Percentiles rank a stretch among this genome's conserved stretches.
phyloP scores from a whole-genome alignment of 2,888 invertebrate genomes.

The Euplagia quadripunctaria region DNA sequence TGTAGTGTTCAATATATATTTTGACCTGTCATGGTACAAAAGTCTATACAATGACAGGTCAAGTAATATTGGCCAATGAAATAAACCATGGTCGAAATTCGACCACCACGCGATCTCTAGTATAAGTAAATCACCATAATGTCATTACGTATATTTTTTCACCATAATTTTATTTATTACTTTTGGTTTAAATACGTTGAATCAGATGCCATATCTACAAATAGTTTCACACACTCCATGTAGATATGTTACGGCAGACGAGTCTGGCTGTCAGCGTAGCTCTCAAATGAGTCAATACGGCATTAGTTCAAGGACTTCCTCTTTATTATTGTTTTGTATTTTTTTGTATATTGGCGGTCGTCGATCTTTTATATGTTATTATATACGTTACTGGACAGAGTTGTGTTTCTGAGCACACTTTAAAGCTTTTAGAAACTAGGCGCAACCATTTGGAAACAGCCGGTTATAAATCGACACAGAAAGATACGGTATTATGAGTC shows the following conservation, averaged over 20 bases:
- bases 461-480: too few relatives aligned
- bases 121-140: too few relatives aligned
- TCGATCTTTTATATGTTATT: constrained; percentile 23
- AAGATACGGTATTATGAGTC: too few relatives aligned
- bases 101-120: too few relatives aligned
- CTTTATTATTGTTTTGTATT: constrained; percentile 46
- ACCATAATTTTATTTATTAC: neutral
- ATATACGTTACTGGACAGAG: neutral
- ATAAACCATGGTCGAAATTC: too few relatives aligned
- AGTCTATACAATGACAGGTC: too few relatives aligned
- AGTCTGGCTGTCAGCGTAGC: constrained; percentile 53
- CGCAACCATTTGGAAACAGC: too few relatives aligned
- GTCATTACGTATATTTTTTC: too few relatives aligned
- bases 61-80: too few relatives aligned
- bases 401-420: neutral
- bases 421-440: too few relatives aligned
- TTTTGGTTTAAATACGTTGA: neutral
- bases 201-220: constrained; percentile 30
- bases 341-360: constrained; percentile 27
- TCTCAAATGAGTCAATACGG: constrained; percentile 52
- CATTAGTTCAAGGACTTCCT: constrained; percentile 64
- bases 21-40: too few relatives aligned
- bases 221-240: constrained; percentile 19
- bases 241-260: constrained; percentile 49
- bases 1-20: too few relatives aligned